Evolutionary conservation across 2,888 invertebrate species (phyloP).

Genomic region (Lissonota sp.): DNA sequence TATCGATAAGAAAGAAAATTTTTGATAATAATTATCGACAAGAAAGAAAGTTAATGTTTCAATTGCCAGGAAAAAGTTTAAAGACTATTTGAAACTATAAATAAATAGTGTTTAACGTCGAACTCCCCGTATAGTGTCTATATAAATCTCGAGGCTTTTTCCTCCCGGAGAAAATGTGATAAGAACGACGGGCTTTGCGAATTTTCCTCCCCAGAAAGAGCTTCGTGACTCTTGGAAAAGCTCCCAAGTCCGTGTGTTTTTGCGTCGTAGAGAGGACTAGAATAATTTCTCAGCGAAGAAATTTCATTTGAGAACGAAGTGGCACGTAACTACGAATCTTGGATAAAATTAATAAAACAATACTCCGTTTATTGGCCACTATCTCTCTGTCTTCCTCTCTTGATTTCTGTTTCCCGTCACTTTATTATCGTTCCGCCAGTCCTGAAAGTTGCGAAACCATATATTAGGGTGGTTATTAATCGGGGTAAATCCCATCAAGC

Average conservation of each 20-base stretch:
- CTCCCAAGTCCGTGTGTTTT: neutral
- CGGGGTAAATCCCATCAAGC: no score
- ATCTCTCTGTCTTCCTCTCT: constrained; percentile 46
- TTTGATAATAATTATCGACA: neutral
- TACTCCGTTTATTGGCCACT: constrained; percentile 74
- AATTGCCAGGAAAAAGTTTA: neutral
- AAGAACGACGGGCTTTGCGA: constrained; percentile 34
- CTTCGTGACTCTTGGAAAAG: neutral
- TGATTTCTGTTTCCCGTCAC: constrained; percentile 31
- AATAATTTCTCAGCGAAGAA: neutral
- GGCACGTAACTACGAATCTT: constrained; percentile 51
- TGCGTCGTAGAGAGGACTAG: constrained; percentile 1
- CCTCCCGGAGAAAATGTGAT: constrained; percentile 45
- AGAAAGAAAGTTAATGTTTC: neutral
- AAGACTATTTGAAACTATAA: neutral
- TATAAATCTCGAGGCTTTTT: constrained; percentile 21
- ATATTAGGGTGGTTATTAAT: no score
- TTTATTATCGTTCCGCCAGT: neutral
- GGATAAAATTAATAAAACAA: constrained; percentile 79
- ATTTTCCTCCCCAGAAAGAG: constrained; percentile 31
- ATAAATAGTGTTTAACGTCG: neutral
- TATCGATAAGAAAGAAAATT: neutral
- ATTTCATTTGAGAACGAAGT: constrained; percentile 27
- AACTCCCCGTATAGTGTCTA: neutral
- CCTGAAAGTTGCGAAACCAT: no score